Base-by-base conservation (phyloP, 37 sponge, comb jelly and placozoan genomes). In the Theonella swinhoei region DNA sequence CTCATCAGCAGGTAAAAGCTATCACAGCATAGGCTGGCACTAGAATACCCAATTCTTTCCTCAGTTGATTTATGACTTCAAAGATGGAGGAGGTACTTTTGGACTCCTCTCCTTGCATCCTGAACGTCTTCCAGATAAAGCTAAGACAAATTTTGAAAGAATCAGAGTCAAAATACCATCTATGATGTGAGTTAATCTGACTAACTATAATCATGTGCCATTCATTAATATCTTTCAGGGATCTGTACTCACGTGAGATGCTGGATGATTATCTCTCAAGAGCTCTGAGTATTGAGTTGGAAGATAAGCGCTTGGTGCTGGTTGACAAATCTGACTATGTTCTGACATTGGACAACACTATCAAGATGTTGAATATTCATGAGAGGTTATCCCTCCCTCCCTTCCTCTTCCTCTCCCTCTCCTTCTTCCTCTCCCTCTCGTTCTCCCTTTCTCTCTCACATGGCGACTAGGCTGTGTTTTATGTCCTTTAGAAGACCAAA, bases 301-400 rank as follows among this genome's bases (percentile, higher is more conserved):
- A 81, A 0, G 82, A 74, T 0, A 68, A 63, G 0, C 62, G 83
- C 0, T 83, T 94, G 66, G 37, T 63, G 33, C 20, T 79, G 22
- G 73, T 94, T 70, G 94, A 94, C 54, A 82, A 90, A 0, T 60
- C 73, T 24, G 20, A 60, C 19, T 93, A 93, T 72, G 90, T 93
- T 0, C 80, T 93, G n/a, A 93, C 94, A 73, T 75, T 79, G 25
- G 94, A 93, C 80, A 89, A 80, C 40, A 75, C 87, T 61, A 19
- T 93, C 32, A 91, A 91, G 77, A 94, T 94, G 94, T 62, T 94
- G 62, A 85, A 86, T 37, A 86, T 94, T 60, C 87, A 94, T 85
- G 94, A 94, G 79, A 75, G 94, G 1, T 42, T 59, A 1, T n/a
- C n/a, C n/a, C n/a, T n/a, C n/a, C n/a, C n/a, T n/a, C n/a, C n/a